phyloP scores from a whole-genome alignment of 2,113 vertebrate genomes.

The Platysternon megacephalum region DNA sequence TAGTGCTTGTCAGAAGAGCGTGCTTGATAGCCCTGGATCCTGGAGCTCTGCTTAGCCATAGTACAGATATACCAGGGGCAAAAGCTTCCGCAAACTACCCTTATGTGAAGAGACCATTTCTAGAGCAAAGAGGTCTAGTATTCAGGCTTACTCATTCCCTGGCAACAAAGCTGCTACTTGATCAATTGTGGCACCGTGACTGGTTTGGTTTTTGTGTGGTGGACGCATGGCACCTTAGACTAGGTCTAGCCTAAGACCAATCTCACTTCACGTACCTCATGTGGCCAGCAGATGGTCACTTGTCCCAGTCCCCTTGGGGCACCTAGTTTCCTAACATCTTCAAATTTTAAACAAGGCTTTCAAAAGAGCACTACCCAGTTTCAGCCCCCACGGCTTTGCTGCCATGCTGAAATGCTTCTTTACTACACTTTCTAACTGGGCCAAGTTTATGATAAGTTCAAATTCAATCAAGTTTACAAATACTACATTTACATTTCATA shows the following conservation, averaged over 20 bases:
- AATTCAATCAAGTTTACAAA: constrained; percentile 49
- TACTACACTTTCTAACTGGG: constrained; percentile 26
- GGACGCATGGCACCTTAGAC: background rate
- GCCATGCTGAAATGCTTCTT: background rate
- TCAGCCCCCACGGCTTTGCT: background rate
- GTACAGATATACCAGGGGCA: constrained; percentile 19
- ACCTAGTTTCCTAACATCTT: background rate
- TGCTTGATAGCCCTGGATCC: constrained; percentile 27
- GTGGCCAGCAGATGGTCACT: background rate
- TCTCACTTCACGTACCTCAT: background rate
- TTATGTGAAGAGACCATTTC: constrained; percentile 51
- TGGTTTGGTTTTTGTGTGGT: background rate
- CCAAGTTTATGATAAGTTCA: constrained; percentile 32
- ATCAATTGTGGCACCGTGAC: constrained; percentile 3
- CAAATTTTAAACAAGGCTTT: background rate
- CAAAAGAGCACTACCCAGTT: background rate
- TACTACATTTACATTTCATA: constrained; percentile 27
- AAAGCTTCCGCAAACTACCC: background rate
- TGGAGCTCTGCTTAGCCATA: constrained; percentile 42
- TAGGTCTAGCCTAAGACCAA: background rate
- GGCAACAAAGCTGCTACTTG: constrained; percentile 1
- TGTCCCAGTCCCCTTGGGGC: background rate
- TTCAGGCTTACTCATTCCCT: constrained; percentile 31
- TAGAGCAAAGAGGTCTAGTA: background rate
- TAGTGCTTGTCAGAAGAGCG: background rate